These are phyloP conservation scores for Danio jaintianensis DNA, from an alignment of 2,797 vertebrate genomes.

Conservation along the genomic window DNA sequence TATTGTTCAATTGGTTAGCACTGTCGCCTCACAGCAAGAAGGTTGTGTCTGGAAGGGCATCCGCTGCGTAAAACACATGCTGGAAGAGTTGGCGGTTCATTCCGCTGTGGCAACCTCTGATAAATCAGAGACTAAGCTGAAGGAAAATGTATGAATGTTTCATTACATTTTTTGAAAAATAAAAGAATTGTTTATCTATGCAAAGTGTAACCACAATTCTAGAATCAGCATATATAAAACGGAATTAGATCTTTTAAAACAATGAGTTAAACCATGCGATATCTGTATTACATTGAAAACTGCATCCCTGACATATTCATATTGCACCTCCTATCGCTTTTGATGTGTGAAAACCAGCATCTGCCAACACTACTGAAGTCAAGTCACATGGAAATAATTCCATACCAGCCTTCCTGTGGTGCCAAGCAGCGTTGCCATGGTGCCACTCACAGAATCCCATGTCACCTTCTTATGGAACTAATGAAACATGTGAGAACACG, in stretches of 20 bases:
- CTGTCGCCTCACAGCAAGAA: no score
- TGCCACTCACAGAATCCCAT: constrained; percentile 50
- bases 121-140: no score
- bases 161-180: no score
- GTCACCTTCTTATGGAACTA: constrained; percentile 48
- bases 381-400: constrained; percentile 65
- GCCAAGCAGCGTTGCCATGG: constrained; percentile 60
- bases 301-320: constrained; percentile 40
- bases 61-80: no score
- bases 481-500: constrained; percentile 45
- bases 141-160: no score
- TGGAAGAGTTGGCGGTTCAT: no score
- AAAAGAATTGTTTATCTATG: no score
- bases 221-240: no score
- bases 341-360: constrained; percentile 58
- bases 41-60: no score
- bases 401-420: constrained; percentile 43
- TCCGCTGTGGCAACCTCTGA: no score
- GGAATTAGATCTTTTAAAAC: background rate
- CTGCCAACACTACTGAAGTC: constrained; percentile 64
- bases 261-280: constrained; percentile 8
- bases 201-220: no score
- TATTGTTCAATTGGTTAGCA: no score
- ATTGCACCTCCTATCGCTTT: constrained; percentile 20
- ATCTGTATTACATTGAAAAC: background rate